A percentile compares a stretch with the other conserved stretches of the same genome.
phyloP scores from a whole-genome alignment of 2,888 invertebrate genomes.

The Cephus runcator region DNA sequence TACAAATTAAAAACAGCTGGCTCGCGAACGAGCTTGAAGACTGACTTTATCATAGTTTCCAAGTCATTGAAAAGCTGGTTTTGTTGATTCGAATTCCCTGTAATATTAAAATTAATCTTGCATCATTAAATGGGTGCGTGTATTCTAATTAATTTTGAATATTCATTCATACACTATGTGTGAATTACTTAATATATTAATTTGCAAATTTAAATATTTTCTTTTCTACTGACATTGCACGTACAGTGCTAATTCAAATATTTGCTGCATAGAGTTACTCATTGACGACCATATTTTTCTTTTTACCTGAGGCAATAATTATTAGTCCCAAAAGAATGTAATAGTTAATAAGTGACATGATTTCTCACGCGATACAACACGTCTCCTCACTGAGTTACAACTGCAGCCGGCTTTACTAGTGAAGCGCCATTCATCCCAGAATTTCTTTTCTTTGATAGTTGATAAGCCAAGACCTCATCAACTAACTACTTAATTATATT shows the following conservation, averaged over 20 bases:
- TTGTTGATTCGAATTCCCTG: conserved; percentile 41
- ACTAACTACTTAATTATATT: conserved; percentile 39
- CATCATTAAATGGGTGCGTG: not conserved
- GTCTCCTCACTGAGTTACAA: conserved; percentile 47
- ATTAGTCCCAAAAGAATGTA: conserved; percentile 34
- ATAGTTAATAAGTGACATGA: conserved; percentile 39
- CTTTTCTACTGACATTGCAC: not conserved
- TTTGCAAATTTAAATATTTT: not conserved
- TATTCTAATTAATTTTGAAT: conserved; percentile 1
- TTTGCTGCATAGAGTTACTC: not conserved
- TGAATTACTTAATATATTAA: not conserved
- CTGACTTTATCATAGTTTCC: conserved; percentile 39
- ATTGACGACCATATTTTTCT: conserved; percentile 1
- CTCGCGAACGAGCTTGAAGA: conserved; percentile 31
- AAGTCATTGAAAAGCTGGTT: conserved; percentile 47
- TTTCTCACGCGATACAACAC: conserved; percentile 31
- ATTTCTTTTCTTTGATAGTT: conserved; percentile 42
- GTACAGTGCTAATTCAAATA: not conserved
- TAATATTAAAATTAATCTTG: conserved; percentile 19
- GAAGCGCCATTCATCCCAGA: conserved; percentile 44
- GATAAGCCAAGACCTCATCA: conserved; percentile 34
- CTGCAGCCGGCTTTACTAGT: conserved; percentile 44
- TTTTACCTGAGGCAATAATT: conserved; percentile 38
- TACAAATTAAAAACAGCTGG: conserved; percentile 53
- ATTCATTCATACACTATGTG: not conserved